Evolutionary conservation across 2,797 vertebrate species (phyloP), one percentile per base, ranked within the genome.

Genomic region (Pseudomugil gertrudae): DNA sequence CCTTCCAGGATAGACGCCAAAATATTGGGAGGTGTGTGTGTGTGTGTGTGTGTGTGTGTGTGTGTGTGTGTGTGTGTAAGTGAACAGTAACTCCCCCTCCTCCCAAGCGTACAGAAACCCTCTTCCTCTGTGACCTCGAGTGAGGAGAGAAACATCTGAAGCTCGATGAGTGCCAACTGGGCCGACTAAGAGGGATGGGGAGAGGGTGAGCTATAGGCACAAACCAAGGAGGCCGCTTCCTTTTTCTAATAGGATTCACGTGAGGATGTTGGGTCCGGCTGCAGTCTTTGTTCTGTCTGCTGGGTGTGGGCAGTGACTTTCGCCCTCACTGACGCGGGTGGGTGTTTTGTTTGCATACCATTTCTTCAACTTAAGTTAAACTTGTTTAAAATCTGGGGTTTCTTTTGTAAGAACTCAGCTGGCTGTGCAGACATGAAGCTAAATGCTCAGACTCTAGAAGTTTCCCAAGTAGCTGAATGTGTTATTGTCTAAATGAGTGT

Each of bases 1-100:
- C 93, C 93, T 93, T 87, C 84, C 87, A 90, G 90, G 91, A 92
- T 85, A 84, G 84, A 84, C 78, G 73, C 72, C 53, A 69, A 83
- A 92, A 84, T 81, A 66, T 76, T 76, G 80, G 26, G 38, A 43
- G 9, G 62, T 54, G 23, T 38, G 62, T 55, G 63, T 68, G 63
- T n/a, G 29, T 52, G 67, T 24, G 69, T 72, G 59, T 17, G 29
- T 56, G 64, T 29, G 57, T 33, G 32, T 9, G 32, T 33, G 32
- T 33, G 59, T 53, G 23, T 51, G 57, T 55, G 63, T 72, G 64
- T 21, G 29, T 57, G 68, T 59, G 56, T 57, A 76, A 57, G 71
- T 79, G 74, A 40, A 82, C 52, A 48, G 58, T 79, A 79, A 81
- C 56, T 40, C 60, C 79, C 64, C 63, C 66, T 68, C 74, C 56